Percentiles rank a stretch among this genome's conserved stretches.
Evolutionary conservation across 2,113 vertebrate genomes (phyloP).

Genomic region (Ptyas mucosa): DNA sequence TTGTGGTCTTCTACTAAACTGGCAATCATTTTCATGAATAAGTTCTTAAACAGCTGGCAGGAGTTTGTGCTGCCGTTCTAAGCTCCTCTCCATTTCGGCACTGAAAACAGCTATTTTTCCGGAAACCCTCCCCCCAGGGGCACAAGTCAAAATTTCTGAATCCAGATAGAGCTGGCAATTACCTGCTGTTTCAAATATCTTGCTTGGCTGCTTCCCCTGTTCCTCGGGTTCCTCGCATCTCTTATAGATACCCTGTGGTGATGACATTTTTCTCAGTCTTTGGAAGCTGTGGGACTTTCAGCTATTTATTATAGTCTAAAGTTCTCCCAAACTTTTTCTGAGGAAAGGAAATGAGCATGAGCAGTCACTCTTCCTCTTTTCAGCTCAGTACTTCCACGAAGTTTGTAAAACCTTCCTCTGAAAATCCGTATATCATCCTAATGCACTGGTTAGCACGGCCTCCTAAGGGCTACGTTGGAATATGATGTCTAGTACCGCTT

Average conservation of each 20-base stretch:
- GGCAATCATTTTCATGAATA: not conserved
- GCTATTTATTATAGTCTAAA: not conserved
- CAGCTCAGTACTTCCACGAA: not conserved
- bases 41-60: not conserved
- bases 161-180: not conserved
- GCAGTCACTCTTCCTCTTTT: constrained; percentile 15
- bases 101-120: not conserved
- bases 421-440: not conserved
- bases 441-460: not conserved
- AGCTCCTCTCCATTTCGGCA: not conserved
- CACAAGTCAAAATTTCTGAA: not conserved
- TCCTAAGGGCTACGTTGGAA: not conserved
- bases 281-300: not conserved
- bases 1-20: not conserved
- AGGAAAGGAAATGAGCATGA: not conserved
- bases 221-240: constrained; percentile 5
- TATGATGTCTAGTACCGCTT: not conserved
- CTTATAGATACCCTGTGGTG: not conserved
- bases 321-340: not conserved
- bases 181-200: not conserved
- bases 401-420: not conserved
- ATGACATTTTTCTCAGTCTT: not conserved
- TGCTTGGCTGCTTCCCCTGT: not conserved
- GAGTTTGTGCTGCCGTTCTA: not conserved
- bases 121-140: not conserved